Base-by-base conservation (phyloP, 2,888 invertebrate species). In the Caenorhabditis sulstoni region DNA sequence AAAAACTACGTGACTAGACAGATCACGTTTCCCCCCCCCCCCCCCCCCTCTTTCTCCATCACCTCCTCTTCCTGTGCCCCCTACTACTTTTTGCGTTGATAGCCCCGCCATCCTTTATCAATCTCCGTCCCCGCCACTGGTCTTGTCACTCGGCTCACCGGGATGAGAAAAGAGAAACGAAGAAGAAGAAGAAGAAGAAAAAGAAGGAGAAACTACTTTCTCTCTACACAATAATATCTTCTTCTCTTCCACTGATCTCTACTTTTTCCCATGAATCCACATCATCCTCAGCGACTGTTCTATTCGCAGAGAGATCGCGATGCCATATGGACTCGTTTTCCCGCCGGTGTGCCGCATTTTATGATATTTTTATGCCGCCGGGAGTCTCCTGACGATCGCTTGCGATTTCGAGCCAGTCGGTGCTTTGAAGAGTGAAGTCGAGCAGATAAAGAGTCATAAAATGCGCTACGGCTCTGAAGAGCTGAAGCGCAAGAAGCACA, bases 371-470 rank as follows among this genome's bases (percentile, higher is more conserved):
- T 73, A 73, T 73, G 58, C 35, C 64, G 41, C 7, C 11, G 41
- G 11, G 50, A 37, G 39, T 49, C 52, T n/a, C 53, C 55, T 61
- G 55, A 53, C n/a, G n/a, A n/a, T 53, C 44, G 35, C 67, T 44
- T 58, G 50, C 41, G 70, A 55, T 71, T 71, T 71, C 55, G 70
- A 70, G 61, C 12, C 41, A 62, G n/a, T 8, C 14, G 20, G 53
- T 44, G 16, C 29, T 8, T 37, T 16, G 55, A 55, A 39, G 55
- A 45, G 41, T 37, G 44, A 53, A 53, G 47, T 50, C 39, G 64
- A 58, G 47, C 67, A 79, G 79, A 79, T 66, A 75, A 68, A 70
- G 61, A 70, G 74, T 74, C 73, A 73, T 73, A 73, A 73, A 73
- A 73, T 47, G 39, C 52, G n/a, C 67, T 52, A 47, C 49, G 29